Percentiles rank a stretch among this genome's conserved stretches.
These are phyloP conservation scores for Gobio occitaniae DNA, from an alignment of 2,797 vertebrate genomes.

Conservation along the genomic window DNA sequence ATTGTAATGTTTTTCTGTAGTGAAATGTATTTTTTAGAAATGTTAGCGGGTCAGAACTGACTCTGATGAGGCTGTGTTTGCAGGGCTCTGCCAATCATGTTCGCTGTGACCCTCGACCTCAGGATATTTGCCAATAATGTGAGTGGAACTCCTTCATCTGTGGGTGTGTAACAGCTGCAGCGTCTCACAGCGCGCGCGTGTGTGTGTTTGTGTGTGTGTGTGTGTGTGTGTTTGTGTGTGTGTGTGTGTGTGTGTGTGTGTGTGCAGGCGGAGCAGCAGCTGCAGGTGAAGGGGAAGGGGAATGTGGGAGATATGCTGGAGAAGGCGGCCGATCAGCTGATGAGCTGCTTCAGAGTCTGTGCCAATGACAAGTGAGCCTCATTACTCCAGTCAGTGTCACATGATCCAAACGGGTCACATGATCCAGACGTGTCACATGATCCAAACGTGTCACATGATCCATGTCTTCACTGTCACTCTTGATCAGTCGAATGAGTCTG, in stretches of 20 bases:
- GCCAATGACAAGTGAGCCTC: slow-evolving; percentile 95
- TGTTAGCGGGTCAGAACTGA: not conserved
- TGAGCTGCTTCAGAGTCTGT: slow-evolving; percentile 97
- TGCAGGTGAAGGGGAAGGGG: slow-evolving; percentile 91
- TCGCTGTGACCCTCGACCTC: slow-evolving; percentile 91
- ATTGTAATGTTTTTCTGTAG: not conserved
- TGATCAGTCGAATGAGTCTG: too few relatives aligned
- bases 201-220: too few relatives aligned
- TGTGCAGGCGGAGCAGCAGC: slow-evolving; percentile 92
- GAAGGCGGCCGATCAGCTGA: slow-evolving; percentile 93
- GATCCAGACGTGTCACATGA: too few relatives aligned
- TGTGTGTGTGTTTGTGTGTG: too few relatives aligned
- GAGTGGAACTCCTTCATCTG: slow-evolving; percentile 67
- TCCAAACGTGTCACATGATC: too few relatives aligned
- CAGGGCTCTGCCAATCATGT: slow-evolving; percentile 96
- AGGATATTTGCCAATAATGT: slow-evolving; percentile 95
- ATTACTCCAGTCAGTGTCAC: too few relatives aligned
- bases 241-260: too few relatives aligned
- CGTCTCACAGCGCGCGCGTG: not conserved
- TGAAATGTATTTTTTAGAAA: not conserved
- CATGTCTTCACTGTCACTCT: too few relatives aligned
- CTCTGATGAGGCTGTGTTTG: slow-evolving; percentile 12
- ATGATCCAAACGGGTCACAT: too few relatives aligned
- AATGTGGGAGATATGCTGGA: slow-evolving; percentile 95
- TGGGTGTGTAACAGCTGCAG: not conserved